phyloP scores from a whole-genome alignment of 1,140 invertebrate species.

The Drosophila sechellia region DNA sequence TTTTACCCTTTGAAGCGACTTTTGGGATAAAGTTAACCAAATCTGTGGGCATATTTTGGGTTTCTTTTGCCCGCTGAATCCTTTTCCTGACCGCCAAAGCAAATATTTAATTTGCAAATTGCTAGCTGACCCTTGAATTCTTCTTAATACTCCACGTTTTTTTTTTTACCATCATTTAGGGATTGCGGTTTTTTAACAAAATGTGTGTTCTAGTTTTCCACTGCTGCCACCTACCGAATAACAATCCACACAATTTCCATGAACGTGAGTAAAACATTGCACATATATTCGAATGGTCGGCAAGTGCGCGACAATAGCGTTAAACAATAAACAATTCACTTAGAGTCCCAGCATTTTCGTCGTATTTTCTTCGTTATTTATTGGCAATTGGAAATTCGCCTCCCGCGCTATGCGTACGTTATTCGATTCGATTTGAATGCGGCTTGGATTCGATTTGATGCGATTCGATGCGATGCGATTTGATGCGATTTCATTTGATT shows the following conservation, averaged over 20 bases:
- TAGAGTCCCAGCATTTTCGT: not conserved
- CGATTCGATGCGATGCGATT: not conserved
- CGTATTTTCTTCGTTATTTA: not conserved
- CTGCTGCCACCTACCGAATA: conserved; percentile 28
- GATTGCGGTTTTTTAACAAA: not conserved
- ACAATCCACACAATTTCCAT: conserved; percentile 33
- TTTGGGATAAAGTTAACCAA: conserved; percentile 31
- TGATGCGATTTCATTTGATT: conserved; percentile 25
- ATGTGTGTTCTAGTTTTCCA: not conserved
- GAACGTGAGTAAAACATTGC: conserved; percentile 51
- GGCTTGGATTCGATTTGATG: conserved; percentile 29
- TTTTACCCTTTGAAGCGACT: not conserved
- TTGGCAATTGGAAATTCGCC: conserved; percentile 5
- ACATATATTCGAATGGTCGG: conserved; percentile 15
- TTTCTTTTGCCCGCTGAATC: conserved; percentile 7
- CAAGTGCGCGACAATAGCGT: not conserved
- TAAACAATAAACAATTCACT: conserved; percentile 6
- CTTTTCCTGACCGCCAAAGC: conserved; percentile 2
- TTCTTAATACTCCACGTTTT: conserved; percentile 11
- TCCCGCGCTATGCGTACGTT: conserved; percentile 10
- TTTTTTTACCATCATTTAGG: not conserved
- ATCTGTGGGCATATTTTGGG: conserved; percentile 32
- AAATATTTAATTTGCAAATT: conserved; percentile 43
- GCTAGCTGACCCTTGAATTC: conserved; percentile 22
- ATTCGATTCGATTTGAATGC: conserved; percentile 8